Base-by-base conservation (phyloP, 2,797 vertebrate species). In the Myiotriccus ornatus region DNA sequence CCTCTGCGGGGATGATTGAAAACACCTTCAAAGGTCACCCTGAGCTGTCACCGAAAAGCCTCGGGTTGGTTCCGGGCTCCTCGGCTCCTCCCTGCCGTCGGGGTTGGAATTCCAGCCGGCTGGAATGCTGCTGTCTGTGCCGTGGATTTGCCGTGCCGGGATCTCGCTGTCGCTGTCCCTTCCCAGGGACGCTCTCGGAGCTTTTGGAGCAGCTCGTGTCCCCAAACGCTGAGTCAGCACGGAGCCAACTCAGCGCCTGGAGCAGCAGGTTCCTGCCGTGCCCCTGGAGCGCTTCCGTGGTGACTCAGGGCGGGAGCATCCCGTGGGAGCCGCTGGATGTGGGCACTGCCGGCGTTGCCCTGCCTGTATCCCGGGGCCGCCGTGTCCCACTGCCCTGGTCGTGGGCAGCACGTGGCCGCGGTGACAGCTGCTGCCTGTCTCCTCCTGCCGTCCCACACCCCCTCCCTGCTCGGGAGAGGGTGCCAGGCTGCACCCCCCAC, bases 21-120 rank as follows among this genome's bases (percentile, higher is more conserved):
- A 4, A 43, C 60, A 28, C 71, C 44, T 71, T 44, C 53, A 41
- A 49, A 91, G 81, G 90, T 93, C 64, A 83, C 74, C 50, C 93
- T 60, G 90, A 63, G 87, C 78, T 76, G 80, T 67, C 84, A 49
- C 43, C 1, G n/a, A 44, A 63, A 16, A 63, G 62, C 62, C 62
- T 44, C 62, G 62, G 30, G 62, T 17, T 41, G 65, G 77, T 52
- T 68, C 35, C 43, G 2, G 13, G 68, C n/a, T 47, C 49, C 60
- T 27, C 2, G 11, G 68, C n/a, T 47, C 49, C 65, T 34, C 1
- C 24, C 50, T 24, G 62, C 24, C 30, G 6, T 44, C 0, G 2
- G 41, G 55, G 20, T 22, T 44, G 75, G 49, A 35, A 55, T 65
- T 65, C 25, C 70, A 57, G 70, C 41, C 20, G 37, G 49, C 7